These are phyloP conservation scores for Serilophus lunatus DNA, from an alignment of 2,113 vertebrate genomes.

Conservation along the genomic window DNA sequence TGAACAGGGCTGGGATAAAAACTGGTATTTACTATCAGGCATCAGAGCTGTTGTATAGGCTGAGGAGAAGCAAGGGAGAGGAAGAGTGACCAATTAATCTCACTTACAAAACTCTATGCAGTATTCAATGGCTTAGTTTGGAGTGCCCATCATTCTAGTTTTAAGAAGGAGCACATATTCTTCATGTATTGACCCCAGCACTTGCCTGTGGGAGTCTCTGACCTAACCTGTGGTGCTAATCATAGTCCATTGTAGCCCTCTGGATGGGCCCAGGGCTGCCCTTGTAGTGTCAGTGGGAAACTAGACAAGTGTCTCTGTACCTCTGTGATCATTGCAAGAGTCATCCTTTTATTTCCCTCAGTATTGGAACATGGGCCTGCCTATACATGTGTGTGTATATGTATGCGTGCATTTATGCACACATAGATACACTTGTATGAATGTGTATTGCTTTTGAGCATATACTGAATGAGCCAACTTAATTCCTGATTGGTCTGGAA, in stretches of 20 bases:
- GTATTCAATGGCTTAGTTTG: neutral
- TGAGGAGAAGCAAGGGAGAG: neutral
- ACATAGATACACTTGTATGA: rapidly evolving
- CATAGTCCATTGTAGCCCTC: neutral
- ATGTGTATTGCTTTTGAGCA: neutral
- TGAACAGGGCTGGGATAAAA: neutral
- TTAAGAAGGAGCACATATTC: neutral
- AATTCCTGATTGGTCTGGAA: neutral
- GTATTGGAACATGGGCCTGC: neutral
- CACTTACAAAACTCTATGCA: neutral
- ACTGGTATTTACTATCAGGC: neutral
- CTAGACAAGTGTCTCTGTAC: neutral
- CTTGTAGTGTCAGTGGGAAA: neutral
- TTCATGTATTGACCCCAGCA: neutral
- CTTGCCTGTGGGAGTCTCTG: neutral
- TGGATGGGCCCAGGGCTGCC: neutral
- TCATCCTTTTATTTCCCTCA: neutral
- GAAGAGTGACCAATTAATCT: neutral
- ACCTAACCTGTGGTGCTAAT: neutral
- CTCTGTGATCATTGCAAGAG: neutral
- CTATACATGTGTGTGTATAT: neutral
- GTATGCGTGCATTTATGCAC: neutral
- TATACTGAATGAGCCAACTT: neutral
- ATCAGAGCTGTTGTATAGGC: neutral
- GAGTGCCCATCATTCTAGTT: neutral